Evolutionary conservation across 1,140 invertebrate genomes (phyloP), one percentile per base, ranked within the genome.

Genomic region (Temnothorax nylanderi): DNA sequence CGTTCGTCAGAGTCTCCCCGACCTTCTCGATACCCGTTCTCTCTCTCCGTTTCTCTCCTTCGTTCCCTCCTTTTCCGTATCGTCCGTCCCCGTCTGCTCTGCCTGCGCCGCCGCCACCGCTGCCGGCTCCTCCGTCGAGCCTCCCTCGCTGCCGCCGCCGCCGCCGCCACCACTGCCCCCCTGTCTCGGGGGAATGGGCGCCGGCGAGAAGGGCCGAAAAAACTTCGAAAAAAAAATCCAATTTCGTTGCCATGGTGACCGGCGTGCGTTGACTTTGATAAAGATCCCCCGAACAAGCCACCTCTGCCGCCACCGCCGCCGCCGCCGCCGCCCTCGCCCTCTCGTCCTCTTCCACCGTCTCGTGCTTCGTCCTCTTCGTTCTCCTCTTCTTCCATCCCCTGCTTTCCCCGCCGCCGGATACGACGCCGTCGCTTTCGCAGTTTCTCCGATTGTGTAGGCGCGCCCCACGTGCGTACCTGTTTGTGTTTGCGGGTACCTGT

Each of bases 221-320:
- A 95, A 95, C 93, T 94, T 94, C 86, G 93, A 93, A 94, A 95
- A 94, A 94, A 95, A 95, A 95, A 95, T 94, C 94, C 94, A 95
- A 95, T 95, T 95, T 95, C 92, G 94, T 95, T 95, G 94, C 94
- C 91, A 95, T 95, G 94, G 92, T 91, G 94, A 95, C 94, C 93
- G 92, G 93, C 94, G 93, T 94, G 94, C 94, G 94, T 95, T 94
- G 94, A 94, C 94, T 95, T 95, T 95, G 94, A 94, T 94, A 94
- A 94, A 94, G 94, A 94, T 94, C 93, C 93, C 91, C 90, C 91
- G 88, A 89, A 91, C 91, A 88, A 75, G 85, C 91, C 90, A 87
- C 89, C 91, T 74, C 91, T 86, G 62, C 90, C 87, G 77, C 72
- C 64, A 21, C 78, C 74, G 72, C 89, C 87, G 80, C 77, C 85